Percentiles rank a stretch among this genome's conserved stretches.
phyloP scores from a whole-genome alignment of 2,113 vertebrate genomes.

The Aegithalos caudatus region DNA sequence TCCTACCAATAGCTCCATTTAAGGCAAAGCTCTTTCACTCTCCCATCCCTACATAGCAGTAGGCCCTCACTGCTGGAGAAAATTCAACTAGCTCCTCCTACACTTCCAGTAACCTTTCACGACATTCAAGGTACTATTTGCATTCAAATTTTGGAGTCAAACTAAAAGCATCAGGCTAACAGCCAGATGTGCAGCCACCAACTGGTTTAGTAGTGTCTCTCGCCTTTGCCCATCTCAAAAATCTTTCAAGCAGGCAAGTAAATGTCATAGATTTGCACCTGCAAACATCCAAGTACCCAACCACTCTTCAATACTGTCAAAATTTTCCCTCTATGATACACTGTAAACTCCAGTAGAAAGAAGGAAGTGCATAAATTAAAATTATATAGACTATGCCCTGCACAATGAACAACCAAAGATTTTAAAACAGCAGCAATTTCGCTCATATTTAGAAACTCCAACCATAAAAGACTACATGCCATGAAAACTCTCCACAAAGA shows the following conservation, averaged over 20 bases:
- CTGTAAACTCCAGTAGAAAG: slow-evolving; percentile 32
- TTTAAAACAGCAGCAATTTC: not conserved
- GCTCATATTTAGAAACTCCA: slow-evolving; percentile 14
- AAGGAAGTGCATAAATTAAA: slow-evolving; percentile 65
- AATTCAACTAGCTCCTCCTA: not conserved
- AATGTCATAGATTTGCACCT: not conserved
- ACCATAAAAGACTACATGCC: slow-evolving; percentile 50
- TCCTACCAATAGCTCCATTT: slow-evolving; percentile 3
- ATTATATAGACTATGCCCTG: slow-evolving; percentile 39
- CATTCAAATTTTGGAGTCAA: not conserved
- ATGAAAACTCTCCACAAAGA: slow-evolving; percentile 66
- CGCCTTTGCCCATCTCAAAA: not conserved
- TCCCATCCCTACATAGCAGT: not conserved
- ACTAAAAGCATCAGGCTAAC: not conserved
- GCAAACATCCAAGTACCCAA: not conserved
- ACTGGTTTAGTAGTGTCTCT: not conserved
- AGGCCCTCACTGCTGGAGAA: not conserved
- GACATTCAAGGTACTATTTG: not conserved
- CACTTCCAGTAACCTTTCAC: not conserved
- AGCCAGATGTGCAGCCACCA: not conserved
- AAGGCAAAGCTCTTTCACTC: not conserved
- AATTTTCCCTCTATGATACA: not conserved
- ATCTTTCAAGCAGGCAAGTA: not conserved
- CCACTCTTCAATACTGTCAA: not conserved
- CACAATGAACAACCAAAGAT: not conserved